These are phyloP conservation scores for Okamejei kenojei DNA, from an alignment of 2,797 vertebrate genomes.

Conservation along the genomic window DNA sequence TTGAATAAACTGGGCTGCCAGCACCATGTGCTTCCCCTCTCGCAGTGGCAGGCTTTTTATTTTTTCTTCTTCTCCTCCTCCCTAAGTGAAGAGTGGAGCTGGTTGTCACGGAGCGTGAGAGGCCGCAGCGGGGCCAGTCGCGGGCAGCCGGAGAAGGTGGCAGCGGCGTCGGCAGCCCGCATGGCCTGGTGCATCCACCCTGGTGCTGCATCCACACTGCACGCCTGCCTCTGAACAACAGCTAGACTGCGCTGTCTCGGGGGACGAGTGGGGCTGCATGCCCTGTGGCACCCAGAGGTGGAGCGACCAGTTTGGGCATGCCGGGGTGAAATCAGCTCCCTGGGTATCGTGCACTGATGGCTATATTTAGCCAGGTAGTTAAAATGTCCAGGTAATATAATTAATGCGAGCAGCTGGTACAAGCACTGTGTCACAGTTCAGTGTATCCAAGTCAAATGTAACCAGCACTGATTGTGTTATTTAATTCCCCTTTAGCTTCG, in stretches of 20 bases:
- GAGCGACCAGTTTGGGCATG: constrained; percentile 61
- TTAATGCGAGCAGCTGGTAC: constrained; percentile 50
- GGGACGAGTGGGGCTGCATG: constrained; percentile 45
- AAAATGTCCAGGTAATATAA: constrained; percentile 47
- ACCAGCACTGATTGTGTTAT: constrained; percentile 45
- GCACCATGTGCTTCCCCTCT: constrained; percentile 53
- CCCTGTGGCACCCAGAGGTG: constrained; percentile 43
- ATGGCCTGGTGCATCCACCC: constrained; percentile 52
- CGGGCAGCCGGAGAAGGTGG: constrained; percentile 50
- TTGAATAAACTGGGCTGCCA: constrained; percentile 39
- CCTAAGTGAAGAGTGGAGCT: background rate
- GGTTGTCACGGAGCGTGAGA: constrained; percentile 56
- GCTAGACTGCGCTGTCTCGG: constrained; percentile 43
- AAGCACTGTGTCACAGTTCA: constrained; percentile 41
- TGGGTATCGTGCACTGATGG: constrained; percentile 55
- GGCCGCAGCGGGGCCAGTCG: constrained; percentile 59
- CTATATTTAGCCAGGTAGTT: constrained; percentile 51
- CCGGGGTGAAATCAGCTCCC: constrained; percentile 53
- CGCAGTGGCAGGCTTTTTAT: constrained; percentile 48
- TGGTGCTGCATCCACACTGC: constrained; percentile 50
- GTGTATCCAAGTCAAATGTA: constrained; percentile 46
- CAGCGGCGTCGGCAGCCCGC: constrained; percentile 44
- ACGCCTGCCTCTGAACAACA: constrained; percentile 48
- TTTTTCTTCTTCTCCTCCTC: constrained; percentile 58
- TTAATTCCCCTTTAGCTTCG: background rate